Base-by-base conservation (phyloP, 2,113 vertebrate species). In the Colius striatus region DNA sequence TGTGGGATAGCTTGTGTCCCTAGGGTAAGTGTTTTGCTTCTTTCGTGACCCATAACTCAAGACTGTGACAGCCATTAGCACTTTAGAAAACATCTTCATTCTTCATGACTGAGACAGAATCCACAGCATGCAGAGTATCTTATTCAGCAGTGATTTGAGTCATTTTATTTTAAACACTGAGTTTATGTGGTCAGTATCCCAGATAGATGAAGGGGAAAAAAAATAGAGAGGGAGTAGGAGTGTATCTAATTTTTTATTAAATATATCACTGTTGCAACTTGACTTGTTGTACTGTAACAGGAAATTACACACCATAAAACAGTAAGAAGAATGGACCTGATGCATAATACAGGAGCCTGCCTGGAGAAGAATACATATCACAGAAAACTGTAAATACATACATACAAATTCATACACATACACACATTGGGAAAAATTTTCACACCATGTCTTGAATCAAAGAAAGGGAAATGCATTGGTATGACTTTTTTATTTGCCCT, bases 1-100 rank as follows among this genome's bases (percentile, higher is more conserved):
- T 94, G 95, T 91, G 89, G 95, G 90, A 96, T 96, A 87, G 90
- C 87, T 96, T 96, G 54, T 95, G 90, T 96, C 97, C 97, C 96
- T 95, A 94, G 91, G 97, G 97, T 96, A 97, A 96, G 81, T 48
- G 58, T 85, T 96, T 84, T 84, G 91, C 92, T 95, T 83, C 87
- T 96, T 98, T 97, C 10, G 48, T 82, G 96, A 89, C 94, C 96
- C 97, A 97, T 97, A 97, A 98, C 88, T 97, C 97, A 96, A 55
- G 62, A 95, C 48, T 43, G 75, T 75, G 87, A 79, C 87, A 87
- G 89, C 67, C 85, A 77, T 89, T 55, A 82, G 36, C 66, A 32
- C 95, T 95, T 91, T 83, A 79, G 50, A 88, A 83, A 96, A 94
- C 68, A 91, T 96, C 95, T 94, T 94, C 94, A 96, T 98, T 93